A percentile compares a stretch with the other conserved stretches of the same genome.
Evolutionary conservation across 92 coral and sea anemone species (phyloP).

Genomic region (Zoanthus gigantus): DNA sequence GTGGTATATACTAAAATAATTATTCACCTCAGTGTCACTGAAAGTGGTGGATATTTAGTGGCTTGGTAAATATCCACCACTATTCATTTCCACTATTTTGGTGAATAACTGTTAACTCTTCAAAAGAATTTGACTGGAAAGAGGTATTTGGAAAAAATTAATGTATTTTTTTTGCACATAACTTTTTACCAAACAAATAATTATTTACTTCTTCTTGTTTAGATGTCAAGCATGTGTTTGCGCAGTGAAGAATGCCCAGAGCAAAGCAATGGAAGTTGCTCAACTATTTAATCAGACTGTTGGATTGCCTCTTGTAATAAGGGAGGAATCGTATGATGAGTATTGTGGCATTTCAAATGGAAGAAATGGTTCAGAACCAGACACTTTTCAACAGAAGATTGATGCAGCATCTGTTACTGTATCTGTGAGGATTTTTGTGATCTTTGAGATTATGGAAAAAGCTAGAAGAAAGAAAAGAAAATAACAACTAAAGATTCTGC

Average conservation of each 20-base stretch:
- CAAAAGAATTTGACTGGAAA: too few relatives aligned
- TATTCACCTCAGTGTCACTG: too few relatives aligned
- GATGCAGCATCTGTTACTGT: conserved; percentile 87
- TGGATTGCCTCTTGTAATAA: conserved; percentile 88
- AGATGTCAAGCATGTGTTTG: conserved; percentile 96
- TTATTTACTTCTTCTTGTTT: neutral
- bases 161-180: too few relatives aligned
- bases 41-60: too few relatives aligned
- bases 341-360: conserved; percentile 61
- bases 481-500: neutral
- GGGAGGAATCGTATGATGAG: conserved; percentile 88
- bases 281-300: conserved; percentile 89
- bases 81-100: too few relatives aligned
- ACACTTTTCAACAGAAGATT: conserved; percentile 77
- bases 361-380: conserved; percentile 52
- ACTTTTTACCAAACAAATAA: neutral
- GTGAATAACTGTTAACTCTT: too few relatives aligned
- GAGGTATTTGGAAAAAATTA: too few relatives aligned
- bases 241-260: conserved; percentile 95
- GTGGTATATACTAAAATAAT: too few relatives aligned
- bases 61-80: too few relatives aligned
- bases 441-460: conserved; percentile 91
- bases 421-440: conserved; percentile 81
- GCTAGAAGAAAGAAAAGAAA: conserved; percentile 72
- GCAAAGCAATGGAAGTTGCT: conserved; percentile 91